Evolutionary conservation across 2,797 vertebrate genomes (phyloP), one percentile per base, ranked within the genome.

Genomic region (Liparis tanakae): DNA sequence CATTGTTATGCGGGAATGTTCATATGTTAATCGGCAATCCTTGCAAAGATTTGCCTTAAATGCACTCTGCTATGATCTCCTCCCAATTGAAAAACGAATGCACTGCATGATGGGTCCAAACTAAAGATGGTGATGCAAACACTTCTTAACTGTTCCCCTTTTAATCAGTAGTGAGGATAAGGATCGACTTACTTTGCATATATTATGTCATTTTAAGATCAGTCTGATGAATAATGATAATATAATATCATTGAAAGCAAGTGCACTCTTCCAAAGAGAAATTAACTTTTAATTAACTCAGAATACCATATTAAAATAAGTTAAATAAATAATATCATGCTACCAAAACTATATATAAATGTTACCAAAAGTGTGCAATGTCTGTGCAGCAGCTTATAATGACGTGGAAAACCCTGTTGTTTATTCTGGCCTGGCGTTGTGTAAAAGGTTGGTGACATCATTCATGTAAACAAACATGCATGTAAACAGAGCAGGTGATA

Each of bases 31-130:
- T 58, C 0, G 0, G 17, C 18, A 57, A 5, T 37, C 30, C 33
- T 25, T 6, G 10, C 20, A 1, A 51, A 55, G 4, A 57, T 74
- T 67, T 41, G 9, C 41, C 15, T 64, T 2, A 60, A 37, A 44
- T 5, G 20, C 37, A 22, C 44, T 33, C 12, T 36, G 14, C 18
- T 50, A 1, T 25, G 14, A 55, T 66, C 34, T 55, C 25, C 17
- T 34, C 9, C 4, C 7, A 3, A 20, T 67, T 56, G 7, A 15
- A 62, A 70, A 39, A 10, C 14, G 5, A 67, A 68, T 37, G 18
- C 33, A 22, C 43, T 66, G 36, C 20, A 20, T 1, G 56, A 73
- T 66, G 50, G 70, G 25, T 76, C n/a, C 50, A 20, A 59, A 57
- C 36, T 3, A 61, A 25, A 75, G 10, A 50, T 3, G 1, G n/a